Evolutionary conservation across 2,797 vertebrate species (phyloP).

Genomic region (Apogon talboti): DNA sequence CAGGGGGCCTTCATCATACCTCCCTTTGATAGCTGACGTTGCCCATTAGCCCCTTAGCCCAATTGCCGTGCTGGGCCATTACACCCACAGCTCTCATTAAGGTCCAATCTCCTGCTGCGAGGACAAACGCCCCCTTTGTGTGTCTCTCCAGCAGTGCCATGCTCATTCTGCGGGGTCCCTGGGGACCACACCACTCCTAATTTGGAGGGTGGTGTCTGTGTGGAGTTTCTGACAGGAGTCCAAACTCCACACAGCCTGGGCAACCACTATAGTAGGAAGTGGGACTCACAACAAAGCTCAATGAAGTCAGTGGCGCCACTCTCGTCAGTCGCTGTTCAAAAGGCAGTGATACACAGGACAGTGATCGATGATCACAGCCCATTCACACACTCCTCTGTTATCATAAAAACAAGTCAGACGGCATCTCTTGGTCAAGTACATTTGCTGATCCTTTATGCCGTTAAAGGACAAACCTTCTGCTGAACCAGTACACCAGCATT

Average conservation of each 20-base stretch:
- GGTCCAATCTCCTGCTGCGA: slow-evolving; percentile 75
- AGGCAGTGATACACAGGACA: slow-evolving; percentile 7
- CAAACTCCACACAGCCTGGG: slow-evolving; percentile 59
- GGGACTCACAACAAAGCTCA: slow-evolving; percentile 58
- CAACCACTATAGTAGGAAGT: slow-evolving; percentile 53
- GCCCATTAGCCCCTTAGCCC: slow-evolving; percentile 75
- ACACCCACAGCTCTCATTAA: slow-evolving; percentile 80
- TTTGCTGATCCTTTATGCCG: background rate
- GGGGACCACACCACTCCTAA: slow-evolving; percentile 71
- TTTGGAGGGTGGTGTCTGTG: slow-evolving; percentile 77
- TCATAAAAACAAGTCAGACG: background rate
- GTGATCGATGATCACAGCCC: slow-evolving; percentile 57
- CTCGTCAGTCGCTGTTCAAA: slow-evolving; percentile 11
- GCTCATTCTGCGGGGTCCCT: slow-evolving; percentile 69
- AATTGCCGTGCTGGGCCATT: slow-evolving; percentile 66
- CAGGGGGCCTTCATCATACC: slow-evolving; percentile 73
- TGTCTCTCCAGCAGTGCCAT: slow-evolving; percentile 64
- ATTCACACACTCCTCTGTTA: slow-evolving; percentile 23
- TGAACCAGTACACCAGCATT: no score
- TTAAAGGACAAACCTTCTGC: background rate
- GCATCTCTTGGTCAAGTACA: background rate
- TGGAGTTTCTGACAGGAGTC: slow-evolving; percentile 67
- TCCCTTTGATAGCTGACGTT: slow-evolving; percentile 82
- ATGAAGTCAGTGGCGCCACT: slow-evolving; percentile 67
- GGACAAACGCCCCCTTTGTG: slow-evolving; percentile 83